Conservation (phyloP, 2,888 invertebrate species). For the Catocala fraxini region DNA sequence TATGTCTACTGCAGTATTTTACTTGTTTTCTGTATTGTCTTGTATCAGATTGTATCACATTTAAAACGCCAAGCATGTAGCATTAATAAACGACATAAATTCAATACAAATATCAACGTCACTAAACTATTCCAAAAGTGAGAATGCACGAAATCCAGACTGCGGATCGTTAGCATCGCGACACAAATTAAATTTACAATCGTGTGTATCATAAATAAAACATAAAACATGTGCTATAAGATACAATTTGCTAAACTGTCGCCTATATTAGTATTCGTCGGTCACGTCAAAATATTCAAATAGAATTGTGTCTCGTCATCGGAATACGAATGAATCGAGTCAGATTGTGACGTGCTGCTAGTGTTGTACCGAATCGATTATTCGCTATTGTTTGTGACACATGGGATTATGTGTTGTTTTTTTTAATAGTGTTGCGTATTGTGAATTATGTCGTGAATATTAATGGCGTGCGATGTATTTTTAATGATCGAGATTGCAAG, state of each 20-base stretch:
- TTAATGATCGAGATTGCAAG: conserved; percentile 46
- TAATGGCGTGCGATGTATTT: conserved; percentile 52
- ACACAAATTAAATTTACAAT: conserved; percentile 73
- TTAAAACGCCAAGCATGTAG: conserved; percentile 7
- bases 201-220: conserved; percentile 78
- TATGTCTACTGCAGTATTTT: too few species aligned
- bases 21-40: too few species aligned
- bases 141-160: conserved; percentile 49
- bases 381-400: conserved; percentile 62
- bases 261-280: conserved; percentile 74
- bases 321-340: conserved; percentile 75
- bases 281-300: conserved; percentile 82
- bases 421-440: conserved; percentile 56
- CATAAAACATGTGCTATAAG: conserved; percentile 70
- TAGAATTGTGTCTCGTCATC: conserved; percentile 74
- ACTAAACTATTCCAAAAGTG: conserved; percentile 43
- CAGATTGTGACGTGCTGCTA: conserved; percentile 58
- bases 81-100: background rate
- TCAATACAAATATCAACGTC: conserved; percentile 31
- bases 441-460: conserved; percentile 60
- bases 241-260: conserved; percentile 81
- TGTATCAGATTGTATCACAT: too few species aligned
- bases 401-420: conserved; percentile 54
- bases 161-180: conserved; percentile 50
- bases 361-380: conserved; percentile 66